phyloP scores from a whole-genome alignment of 1,140 invertebrate genomes.

The Cydia amplana region DNA sequence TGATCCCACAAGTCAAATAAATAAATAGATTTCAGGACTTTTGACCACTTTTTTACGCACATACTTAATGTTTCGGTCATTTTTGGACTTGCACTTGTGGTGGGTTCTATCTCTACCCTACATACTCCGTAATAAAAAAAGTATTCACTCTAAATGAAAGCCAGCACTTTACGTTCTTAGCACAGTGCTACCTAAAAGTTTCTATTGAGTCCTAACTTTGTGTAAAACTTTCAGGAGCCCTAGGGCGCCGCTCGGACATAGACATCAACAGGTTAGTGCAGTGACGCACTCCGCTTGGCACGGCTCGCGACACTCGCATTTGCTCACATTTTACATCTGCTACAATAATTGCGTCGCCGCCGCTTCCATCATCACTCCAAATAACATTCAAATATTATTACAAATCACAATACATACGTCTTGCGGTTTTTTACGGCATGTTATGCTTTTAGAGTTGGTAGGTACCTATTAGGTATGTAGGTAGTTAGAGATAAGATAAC shows the following conservation, averaged over 20 bases:
- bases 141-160: too few relatives aligned
- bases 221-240: conserved; percentile 49
- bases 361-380: conserved; percentile 16
- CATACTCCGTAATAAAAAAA: too few relatives aligned
- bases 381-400: conserved; percentile 13
- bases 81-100: too few relatives aligned
- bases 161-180: too few relatives aligned
- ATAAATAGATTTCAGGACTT: too few relatives aligned
- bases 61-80: too few relatives aligned
- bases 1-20: too few relatives aligned
- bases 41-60: too few relatives aligned
- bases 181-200: background rate
- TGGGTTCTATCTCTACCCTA: too few relatives aligned
- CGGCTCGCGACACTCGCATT: conserved; percentile 31
- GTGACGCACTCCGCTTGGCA: conserved; percentile 50
- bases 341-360: background rate
- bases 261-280: conserved; percentile 62
- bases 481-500: too few relatives aligned
- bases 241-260: conserved; percentile 50
- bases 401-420: background rate
- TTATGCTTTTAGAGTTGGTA: too few relatives aligned
- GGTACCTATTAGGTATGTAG: too few relatives aligned
- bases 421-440: background rate
- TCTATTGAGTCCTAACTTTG: background rate
- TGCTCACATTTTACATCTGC: conserved; percentile 9